phyloP scores from a whole-genome alignment of 1,140 invertebrate species.

The Pogonus chalceus region DNA sequence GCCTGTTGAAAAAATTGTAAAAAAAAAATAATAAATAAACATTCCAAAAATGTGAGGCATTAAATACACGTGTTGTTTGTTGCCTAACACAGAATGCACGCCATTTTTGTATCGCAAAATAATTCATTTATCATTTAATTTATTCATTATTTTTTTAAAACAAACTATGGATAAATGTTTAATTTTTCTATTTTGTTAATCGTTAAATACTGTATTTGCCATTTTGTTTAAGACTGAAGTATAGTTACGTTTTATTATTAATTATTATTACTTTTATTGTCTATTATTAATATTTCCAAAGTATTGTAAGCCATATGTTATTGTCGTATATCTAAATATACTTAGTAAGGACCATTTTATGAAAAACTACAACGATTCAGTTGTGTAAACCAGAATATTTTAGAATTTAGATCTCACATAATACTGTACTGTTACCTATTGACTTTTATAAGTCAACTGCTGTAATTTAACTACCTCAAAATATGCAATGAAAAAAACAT shows the following conservation, averaged over 20 bases:
- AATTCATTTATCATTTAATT: too few relatives aligned
- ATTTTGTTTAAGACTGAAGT: constrained; percentile 31
- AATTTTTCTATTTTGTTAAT: too few relatives aligned
- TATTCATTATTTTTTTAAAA: too few relatives aligned
- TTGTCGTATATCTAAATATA: neutral
- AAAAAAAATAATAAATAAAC: constrained; percentile 33
- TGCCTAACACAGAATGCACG: neutral
- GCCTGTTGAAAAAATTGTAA: constrained; percentile 37
- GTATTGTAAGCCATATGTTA: constrained; percentile 6
- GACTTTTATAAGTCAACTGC: neutral
- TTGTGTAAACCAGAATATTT: too few relatives aligned
- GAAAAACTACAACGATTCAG: neutral
- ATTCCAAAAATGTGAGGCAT: too few relatives aligned
- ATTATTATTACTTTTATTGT: constrained; percentile 7
- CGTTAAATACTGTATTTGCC: constrained; percentile 22
- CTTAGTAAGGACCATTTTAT: neutral
- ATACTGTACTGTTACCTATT: neutral
- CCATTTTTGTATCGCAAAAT: too few relatives aligned
- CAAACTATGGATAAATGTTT: too few relatives aligned
- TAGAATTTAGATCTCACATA: neutral
- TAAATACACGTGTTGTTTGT: neutral
- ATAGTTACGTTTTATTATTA: constrained; percentile 20
- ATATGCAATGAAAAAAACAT: neutral
- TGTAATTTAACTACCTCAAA: constrained; percentile 3
- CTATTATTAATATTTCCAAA: constrained; percentile 2